Percentiles rank a stretch among this genome's conserved stretches.
Evolutionary conservation across 2,797 vertebrate species (phyloP).

Genomic region (Mus spretus): DNA sequence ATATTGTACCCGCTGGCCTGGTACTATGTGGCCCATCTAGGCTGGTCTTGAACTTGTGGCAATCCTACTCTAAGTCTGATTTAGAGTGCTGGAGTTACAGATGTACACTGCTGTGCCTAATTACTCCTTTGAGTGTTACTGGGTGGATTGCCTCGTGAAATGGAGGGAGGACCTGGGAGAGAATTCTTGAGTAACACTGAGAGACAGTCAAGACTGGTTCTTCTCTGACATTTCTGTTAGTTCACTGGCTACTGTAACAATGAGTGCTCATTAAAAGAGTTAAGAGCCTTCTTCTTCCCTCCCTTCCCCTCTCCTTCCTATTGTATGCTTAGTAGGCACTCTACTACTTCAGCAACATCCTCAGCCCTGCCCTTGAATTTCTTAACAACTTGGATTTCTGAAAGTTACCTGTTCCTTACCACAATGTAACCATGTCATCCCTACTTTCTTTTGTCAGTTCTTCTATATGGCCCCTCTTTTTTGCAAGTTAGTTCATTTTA

Average conservation of each 20-base stretch:
- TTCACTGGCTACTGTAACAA: neutral
- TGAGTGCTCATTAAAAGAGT: constrained; percentile 1
- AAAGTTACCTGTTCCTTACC: neutral
- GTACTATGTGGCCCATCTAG: neutral
- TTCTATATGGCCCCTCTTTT: neutral
- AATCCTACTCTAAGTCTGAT: neutral
- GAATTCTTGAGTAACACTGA: constrained; percentile 35
- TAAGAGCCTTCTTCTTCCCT: neutral
- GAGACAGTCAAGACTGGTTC: constrained; percentile 16
- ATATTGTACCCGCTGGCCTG: neutral
- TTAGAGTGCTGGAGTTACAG: neutral
- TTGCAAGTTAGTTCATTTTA: neutral
- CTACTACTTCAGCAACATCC: neutral
- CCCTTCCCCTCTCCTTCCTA: neutral
- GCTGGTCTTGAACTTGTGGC: neutral
- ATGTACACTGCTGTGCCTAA: no score
- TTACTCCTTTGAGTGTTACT: constrained; percentile 21
- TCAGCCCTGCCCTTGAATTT: constrained; percentile 34
- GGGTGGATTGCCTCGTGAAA: neutral
- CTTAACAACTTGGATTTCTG: constrained; percentile 33
- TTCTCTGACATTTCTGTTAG: constrained; percentile 63
- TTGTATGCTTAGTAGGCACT: neutral
- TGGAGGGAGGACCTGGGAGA: neutral
- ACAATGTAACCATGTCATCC: constrained; percentile 13
- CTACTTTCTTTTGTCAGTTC: constrained; percentile 39